These are phyloP conservation scores for Gambusia affinis DNA, from an alignment of 2,113 vertebrate species.

Conservation along the genomic window DNA sequence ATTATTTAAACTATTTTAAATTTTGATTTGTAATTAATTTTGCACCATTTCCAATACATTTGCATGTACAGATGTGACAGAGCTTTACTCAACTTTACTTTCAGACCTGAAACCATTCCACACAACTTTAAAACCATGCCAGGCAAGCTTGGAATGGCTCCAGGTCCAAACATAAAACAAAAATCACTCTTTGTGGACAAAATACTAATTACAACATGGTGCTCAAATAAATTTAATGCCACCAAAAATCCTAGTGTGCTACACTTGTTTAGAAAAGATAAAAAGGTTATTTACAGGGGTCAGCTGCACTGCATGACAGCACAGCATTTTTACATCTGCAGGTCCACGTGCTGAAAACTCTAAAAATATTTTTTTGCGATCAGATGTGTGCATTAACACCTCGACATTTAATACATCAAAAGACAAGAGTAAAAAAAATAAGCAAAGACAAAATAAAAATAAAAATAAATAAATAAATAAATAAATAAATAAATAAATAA, in stretches of 20 bases:
- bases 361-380: constrained; percentile 12
- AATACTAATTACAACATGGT: background rate
- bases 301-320: constrained; percentile 9
- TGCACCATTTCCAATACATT: too few species aligned
- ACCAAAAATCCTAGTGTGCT: constrained; percentile 35
- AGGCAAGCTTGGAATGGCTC: too few species aligned
- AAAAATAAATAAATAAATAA: too few species aligned
- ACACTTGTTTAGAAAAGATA: constrained; percentile 19
- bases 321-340: constrained; percentile 37
- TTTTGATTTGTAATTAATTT: too few species aligned
- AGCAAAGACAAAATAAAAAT: background rate
- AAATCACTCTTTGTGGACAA: background rate
- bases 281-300: constrained; percentile 38
- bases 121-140: too few species aligned
- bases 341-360: background rate
- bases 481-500: too few species aligned
- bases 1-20: too few species aligned
- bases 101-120: background rate
- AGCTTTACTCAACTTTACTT: background rate
- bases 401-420: background rate
- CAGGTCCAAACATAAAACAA: too few species aligned
- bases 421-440: background rate
- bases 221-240: constrained; percentile 57
- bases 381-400: background rate
- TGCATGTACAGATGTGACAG: too few species aligned